These are phyloP conservation scores for Masticophis lateralis DNA, from an alignment of 2,797 vertebrate species.

Conservation along the genomic window DNA sequence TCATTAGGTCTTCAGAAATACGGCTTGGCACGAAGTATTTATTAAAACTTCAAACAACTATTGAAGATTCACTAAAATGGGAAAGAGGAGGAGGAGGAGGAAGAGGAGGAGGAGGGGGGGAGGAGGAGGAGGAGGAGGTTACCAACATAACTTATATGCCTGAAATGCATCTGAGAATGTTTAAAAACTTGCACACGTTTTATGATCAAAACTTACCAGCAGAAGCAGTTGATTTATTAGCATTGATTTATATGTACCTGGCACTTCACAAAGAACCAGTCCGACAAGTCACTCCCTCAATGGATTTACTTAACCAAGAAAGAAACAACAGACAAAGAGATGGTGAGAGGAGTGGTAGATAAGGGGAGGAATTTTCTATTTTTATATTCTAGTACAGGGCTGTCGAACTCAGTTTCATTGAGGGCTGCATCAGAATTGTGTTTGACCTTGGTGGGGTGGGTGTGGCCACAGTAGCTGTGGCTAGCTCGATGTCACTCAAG, in stretches of 20 bases:
- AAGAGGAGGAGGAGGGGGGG: background rate
- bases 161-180: background rate
- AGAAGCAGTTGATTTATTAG: background rate
- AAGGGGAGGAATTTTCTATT: background rate
- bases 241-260: background rate
- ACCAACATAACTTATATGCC: background rate
- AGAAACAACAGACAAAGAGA: background rate
- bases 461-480: too few species aligned
- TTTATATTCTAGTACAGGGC: background rate
- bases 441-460: too few species aligned
- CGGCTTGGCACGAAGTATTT: background rate
- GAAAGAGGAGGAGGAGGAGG: background rate
- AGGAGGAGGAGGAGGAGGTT: background rate
- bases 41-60: background rate
- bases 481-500: too few species aligned
- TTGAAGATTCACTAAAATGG: background rate
- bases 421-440: too few species aligned
- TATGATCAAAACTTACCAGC: too few species aligned
- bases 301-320: background rate
- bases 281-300: background rate
- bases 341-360: too few species aligned
- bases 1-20: background rate
- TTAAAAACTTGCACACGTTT: background rate
- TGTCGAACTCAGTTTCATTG: too few species aligned
- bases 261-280: background rate